These are phyloP conservation scores for Sinentomon sp. DNA, from an alignment of 2,888 invertebrate genomes.

Conservation along the genomic window DNA sequence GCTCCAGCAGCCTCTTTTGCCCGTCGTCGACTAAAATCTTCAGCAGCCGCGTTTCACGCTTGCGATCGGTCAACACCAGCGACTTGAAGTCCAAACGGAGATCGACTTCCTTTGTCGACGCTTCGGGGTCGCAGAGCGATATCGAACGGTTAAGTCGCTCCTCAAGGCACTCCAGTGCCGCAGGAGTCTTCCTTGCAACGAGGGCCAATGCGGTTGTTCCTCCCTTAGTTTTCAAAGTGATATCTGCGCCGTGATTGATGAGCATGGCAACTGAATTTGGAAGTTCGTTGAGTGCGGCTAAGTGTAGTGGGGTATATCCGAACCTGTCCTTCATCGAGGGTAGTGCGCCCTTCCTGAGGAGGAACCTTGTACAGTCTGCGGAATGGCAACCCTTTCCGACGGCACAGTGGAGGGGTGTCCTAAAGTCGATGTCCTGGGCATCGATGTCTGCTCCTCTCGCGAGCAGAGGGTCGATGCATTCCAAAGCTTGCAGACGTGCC, in stretches of 20 bases:
- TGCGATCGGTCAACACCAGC: not conserved
- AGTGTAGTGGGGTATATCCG: conserved; percentile 56
- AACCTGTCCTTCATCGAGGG: conserved; percentile 35
- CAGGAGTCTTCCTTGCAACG: conserved; percentile 59
- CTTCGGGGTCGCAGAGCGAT: conserved; percentile 18
- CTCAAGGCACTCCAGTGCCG: conserved; percentile 51
- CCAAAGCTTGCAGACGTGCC: conserved; percentile 44
- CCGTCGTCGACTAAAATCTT: conserved; percentile 69
- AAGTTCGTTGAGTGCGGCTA: conserved; percentile 57
- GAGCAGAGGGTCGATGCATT: conserved; percentile 48
- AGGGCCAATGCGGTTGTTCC: conserved; percentile 62
- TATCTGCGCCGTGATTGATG: conserved; percentile 58
- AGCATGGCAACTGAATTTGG: conserved; percentile 59
- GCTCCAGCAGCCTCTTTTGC: conserved; percentile 57
- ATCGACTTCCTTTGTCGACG: not conserved
- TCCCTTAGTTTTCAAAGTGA: conserved; percentile 52
- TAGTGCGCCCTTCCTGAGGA: conserved; percentile 26
- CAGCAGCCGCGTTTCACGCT: conserved; percentile 46
- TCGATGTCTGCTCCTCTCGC: conserved; percentile 47
- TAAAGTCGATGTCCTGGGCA: conserved; percentile 45
- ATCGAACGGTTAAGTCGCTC: conserved; percentile 55
- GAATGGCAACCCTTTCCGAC: conserved; percentile 55
- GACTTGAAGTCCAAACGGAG: not conserved
- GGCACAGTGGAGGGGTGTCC: conserved; percentile 55
- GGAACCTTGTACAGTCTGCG: conserved; percentile 46